A percentile compares a stretch with the other conserved stretches of the same genome.
Evolutionary conservation across 2,113 vertebrate species (phyloP).

Genomic region (Ameiurus melas): DNA sequence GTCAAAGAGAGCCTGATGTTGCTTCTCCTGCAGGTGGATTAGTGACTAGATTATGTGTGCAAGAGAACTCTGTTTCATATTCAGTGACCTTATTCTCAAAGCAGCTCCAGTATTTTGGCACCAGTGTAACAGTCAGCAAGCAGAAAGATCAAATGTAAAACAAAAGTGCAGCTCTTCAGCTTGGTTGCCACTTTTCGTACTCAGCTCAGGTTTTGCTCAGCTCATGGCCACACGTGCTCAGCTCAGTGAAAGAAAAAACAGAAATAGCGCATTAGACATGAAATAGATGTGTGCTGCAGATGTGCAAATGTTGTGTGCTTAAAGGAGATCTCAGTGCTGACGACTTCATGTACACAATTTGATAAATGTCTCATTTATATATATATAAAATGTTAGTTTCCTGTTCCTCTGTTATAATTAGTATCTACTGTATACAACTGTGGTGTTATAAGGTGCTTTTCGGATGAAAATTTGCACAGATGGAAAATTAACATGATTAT

Average conservation of each 20-base stretch:
- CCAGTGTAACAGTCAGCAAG: neutral
- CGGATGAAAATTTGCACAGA: neutral
- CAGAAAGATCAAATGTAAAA: neutral
- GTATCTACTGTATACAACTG: neutral
- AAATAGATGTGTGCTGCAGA: neutral
- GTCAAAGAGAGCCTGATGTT: neutral
- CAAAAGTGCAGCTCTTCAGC: neutral
- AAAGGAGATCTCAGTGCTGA: neutral
- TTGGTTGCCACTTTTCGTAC: neutral
- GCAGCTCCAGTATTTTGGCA: neutral
- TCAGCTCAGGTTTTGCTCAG: neutral
- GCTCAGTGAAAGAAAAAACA: neutral
- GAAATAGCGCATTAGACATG: neutral
- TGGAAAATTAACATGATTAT: conserved; percentile 1
- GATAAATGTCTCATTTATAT: neutral
- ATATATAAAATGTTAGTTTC: neutral
- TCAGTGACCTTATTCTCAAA: neutral
- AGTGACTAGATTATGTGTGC: neutral
- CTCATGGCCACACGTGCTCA: neutral
- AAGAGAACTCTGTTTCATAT: neutral
- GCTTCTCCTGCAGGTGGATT: neutral
- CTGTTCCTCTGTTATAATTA: neutral
- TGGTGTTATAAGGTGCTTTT: neutral
- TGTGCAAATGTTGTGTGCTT: neutral
- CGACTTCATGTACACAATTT: neutral